Evolutionary conservation across 2,888 invertebrate species (phyloP).

Genomic region (Phymatocera aterrima): DNA sequence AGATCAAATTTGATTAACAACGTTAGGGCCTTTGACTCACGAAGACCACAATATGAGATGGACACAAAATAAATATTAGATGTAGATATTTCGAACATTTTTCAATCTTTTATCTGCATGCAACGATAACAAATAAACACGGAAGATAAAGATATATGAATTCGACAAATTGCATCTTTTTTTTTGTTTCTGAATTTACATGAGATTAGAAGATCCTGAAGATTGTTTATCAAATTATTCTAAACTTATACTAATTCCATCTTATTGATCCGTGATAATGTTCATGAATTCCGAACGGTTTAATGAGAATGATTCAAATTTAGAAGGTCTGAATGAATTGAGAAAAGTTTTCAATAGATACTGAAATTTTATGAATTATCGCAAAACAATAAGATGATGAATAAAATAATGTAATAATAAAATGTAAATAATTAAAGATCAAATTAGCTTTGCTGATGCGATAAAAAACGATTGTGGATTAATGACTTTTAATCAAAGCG

Average conservation of each 20-base stretch:
- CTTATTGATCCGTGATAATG: constrained; percentile 1
- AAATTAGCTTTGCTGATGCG: constrained; percentile 73
- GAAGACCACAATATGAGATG: constrained; percentile 2
- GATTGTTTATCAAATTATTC: constrained; percentile 40
- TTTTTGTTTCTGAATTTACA: neutral
- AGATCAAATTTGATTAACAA: constrained; percentile 55
- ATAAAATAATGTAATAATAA: constrained; percentile 36
- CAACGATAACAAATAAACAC: neutral
- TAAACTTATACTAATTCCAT: constrained; percentile 33
- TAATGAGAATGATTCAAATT: neutral
- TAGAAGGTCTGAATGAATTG: too few species aligned
- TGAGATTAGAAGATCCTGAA: constrained; percentile 16
- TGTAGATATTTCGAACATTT: neutral
- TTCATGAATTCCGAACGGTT: neutral
- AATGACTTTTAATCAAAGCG: constrained; percentile 63
- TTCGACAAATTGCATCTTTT: too few species aligned
- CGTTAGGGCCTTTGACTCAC: constrained; percentile 52
- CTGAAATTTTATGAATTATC: constrained; percentile 4
- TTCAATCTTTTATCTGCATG: constrained; percentile 1
- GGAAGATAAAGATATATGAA: too few species aligned
- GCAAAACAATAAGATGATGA: constrained; percentile 36
- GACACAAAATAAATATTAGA: neutral
- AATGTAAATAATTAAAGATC: constrained; percentile 58
- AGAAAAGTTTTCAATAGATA: neutral
- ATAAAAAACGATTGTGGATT: constrained; percentile 63